Base-by-base conservation (phyloP, 2,888 invertebrate genomes). In the Drosophila siamana region DNA sequence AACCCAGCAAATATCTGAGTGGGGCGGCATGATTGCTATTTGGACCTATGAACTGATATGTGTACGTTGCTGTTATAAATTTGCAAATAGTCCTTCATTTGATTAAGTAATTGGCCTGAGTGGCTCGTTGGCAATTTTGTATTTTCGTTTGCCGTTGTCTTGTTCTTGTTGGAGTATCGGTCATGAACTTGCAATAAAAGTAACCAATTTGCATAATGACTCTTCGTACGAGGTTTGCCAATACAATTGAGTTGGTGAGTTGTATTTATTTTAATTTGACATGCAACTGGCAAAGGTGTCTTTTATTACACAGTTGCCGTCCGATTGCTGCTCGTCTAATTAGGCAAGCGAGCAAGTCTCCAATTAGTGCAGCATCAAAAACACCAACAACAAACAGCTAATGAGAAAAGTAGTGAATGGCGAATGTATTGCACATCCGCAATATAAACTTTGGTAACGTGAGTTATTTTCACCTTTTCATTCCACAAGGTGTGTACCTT, bases 61-160 rank as follows among this genome's bases (percentile, higher is more conserved):
- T 40, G 40, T 13, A 4, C 13, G 22, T 13, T 36, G 51, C 54
- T 47, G 73, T 38, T 73, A 69, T 61, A 76, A 60, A 76, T 83
- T 69, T 66, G 59, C 78, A 71, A 86, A 64, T 41, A 47, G 56
- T 63, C 22, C 44, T 69, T 68, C 62, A 74, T 71, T 69, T 71
- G 66, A 77, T 77, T 69, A 83, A 71, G 74, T 69, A 80, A 80
- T 74, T 70, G 63, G 55, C 52, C 26, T 26, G 15, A 30, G 43
- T 33, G 13, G 30, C 36, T 13, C 15, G 2, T 40, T 38, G 15
- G 9, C 52, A 41, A 33, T 57, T 46, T 11, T 7, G 9, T 22
- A 44, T 46, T 47, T 40, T 36, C 13, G 43, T 30, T 16, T 46
- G 38, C 51, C 33, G 33, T 63, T 50, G n/a, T 36, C 6, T n/a